Evolutionary conservation across 1,140 invertebrate species (phyloP).

Genomic region (Drosophila tsacasi): DNA sequence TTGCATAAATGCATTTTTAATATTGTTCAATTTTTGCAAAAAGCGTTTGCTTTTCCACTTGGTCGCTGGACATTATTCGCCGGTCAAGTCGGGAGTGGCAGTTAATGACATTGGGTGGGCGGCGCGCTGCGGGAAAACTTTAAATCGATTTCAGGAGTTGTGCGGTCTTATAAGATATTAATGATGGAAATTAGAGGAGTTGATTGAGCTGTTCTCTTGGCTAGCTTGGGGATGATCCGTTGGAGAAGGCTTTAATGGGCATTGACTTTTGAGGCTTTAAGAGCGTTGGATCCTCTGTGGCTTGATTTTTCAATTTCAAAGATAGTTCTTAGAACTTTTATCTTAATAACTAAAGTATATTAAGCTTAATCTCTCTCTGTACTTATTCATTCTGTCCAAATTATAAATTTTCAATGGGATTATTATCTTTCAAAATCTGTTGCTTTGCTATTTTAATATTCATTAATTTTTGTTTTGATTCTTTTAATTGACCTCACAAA

Average conservation of each 20-base stretch:
- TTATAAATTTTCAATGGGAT: not conserved
- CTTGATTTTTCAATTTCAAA: not conserved
- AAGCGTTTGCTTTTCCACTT: conserved; percentile 32
- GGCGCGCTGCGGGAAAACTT: conserved; percentile 30
- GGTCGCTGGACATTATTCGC: conserved; percentile 5
- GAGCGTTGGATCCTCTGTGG: too few relatives aligned
- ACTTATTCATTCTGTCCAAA: not conserved
- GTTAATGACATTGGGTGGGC: conserved; percentile 54
- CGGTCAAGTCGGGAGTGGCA: conserved; percentile 16
- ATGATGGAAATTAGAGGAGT: conserved; percentile 38
- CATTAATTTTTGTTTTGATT: not conserved
- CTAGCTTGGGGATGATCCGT: not conserved
- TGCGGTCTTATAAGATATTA: conserved; percentile 30
- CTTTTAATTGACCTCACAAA: not conserved
- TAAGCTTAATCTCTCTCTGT: not conserved
- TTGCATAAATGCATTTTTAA: conserved; percentile 82
- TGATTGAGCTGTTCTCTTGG: conserved; percentile 25
- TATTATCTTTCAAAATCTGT: not conserved
- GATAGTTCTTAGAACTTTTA: not conserved
- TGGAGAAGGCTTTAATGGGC: not conserved
- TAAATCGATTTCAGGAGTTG: conserved; percentile 51
- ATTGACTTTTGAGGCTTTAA: not conserved
- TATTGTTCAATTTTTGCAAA: conserved; percentile 60
- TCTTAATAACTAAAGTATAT: not conserved
- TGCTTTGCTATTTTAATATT: too few relatives aligned